Base-by-base conservation (phyloP, 2,888 invertebrate species). In the Dromius quadrimaculatus region DNA sequence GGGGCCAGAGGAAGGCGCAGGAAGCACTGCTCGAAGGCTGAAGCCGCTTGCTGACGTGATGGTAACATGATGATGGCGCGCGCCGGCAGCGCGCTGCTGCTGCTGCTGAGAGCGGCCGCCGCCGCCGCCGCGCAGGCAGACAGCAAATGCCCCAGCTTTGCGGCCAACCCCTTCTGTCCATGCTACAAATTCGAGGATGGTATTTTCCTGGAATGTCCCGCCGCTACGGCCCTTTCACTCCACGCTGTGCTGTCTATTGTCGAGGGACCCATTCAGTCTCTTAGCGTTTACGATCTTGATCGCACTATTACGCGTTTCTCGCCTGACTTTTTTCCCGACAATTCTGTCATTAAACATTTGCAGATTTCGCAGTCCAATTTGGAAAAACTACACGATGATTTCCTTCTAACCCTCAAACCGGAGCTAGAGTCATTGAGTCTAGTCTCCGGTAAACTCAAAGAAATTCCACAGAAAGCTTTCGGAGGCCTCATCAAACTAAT, bases 131-230 rank as follows among this genome's bases (percentile, higher is more conserved):
- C 47, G 19, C 62, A 47, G 11, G 13, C 72, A 36, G 77, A 78
- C 75, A 80, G 81, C 74, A 82, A 90, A 79, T 93, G 93, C 81
- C 92, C 92, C 72, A 90, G 89, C 79, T 86, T 90, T 78, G 87
- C 90, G 78, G 89, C 90, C 77, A 92, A 90, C 82, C 91, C 92
- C 41, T 90, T 91, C 75, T 96, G 95, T 82, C 93, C 94, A 3
- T 96, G 95, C 84, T 95, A 94, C 86, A 93, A 93, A 82, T 93
- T 95, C 83, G 94, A 94, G 83, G 94, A 94, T 85, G 95, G 94
- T 72, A 86, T 95, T 73, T 94, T 93, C 84, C 87, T 95, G 78
- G 95, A 95, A 83, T 95, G 95, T 81, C 92, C 94, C 41, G 92
- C 92, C 62, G 92, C 93, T 45, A 92, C 92, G 64, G 88, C 92